These are phyloP conservation scores for Morone chrysops DNA, from an alignment of 2,113 vertebrate species.

Conservation along the genomic window DNA sequence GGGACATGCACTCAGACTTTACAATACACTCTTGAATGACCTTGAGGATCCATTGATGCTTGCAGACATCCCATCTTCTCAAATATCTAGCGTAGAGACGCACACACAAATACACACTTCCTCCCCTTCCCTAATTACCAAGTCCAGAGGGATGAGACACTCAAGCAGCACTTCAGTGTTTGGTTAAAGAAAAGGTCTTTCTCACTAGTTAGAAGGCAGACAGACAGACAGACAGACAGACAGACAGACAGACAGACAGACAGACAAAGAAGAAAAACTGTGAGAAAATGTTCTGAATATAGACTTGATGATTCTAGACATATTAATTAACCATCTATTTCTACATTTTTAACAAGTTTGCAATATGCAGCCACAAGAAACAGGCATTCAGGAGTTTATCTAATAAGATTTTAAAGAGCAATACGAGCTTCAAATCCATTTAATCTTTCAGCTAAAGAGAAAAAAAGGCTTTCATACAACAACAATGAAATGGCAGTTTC, in stretches of 20 bases:
- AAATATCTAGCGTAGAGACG: slow-evolving; percentile 39
- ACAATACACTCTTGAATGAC: slow-evolving; percentile 46
- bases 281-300: slow-evolving; percentile 16
- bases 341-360: not conserved
- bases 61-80: slow-evolving; percentile 62
- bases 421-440: not conserved
- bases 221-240: slow-evolving; percentile 27
- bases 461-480: not conserved
- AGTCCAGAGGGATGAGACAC: slow-evolving; percentile 52
- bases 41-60: slow-evolving; percentile 57
- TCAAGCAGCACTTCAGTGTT: slow-evolving; percentile 53
- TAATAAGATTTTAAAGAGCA: not conserved
- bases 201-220: slow-evolving; percentile 46
- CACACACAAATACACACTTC: slow-evolving; percentile 35
- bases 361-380: too few relatives aligned
- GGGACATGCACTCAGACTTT: slow-evolving; percentile 32
- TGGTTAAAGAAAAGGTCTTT: slow-evolving; percentile 54
- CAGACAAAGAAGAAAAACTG: not conserved
- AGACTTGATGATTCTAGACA: not conserved
- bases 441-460: not conserved
- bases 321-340: not conserved
- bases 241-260: slow-evolving; percentile 22
- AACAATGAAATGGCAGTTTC: not conserved
- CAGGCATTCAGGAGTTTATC: not conserved
- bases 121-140: slow-evolving; percentile 61